Percentiles rank a stretch among this genome's conserved stretches.
Evolutionary conservation across 2,113 vertebrate species (phyloP).

Genomic region (Passer montanus): DNA sequence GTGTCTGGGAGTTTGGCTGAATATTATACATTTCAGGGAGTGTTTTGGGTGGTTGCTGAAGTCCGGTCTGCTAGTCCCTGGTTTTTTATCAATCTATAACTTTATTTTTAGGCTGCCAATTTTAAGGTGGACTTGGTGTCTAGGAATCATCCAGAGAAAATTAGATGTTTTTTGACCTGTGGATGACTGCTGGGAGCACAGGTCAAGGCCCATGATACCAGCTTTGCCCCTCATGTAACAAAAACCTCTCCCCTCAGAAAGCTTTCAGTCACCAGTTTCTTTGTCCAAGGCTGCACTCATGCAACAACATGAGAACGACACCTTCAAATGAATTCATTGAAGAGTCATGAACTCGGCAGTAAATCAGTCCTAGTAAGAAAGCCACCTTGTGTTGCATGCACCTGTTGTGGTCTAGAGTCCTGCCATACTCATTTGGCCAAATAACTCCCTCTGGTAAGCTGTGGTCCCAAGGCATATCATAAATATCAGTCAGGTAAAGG

Average conservation of each 20-base stretch:
- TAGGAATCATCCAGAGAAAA: not conserved
- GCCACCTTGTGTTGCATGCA: not conserved
- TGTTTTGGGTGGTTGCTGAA: not conserved
- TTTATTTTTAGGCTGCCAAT: constrained; percentile 10
- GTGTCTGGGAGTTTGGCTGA: not conserved
- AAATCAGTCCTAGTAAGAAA: constrained; percentile 15
- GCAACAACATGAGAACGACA: not conserved
- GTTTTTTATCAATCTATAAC: not conserved
- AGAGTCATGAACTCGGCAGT: not conserved
- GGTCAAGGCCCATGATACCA: not conserved
- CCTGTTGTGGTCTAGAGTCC: not conserved
- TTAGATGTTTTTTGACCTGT: not conserved
- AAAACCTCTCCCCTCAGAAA: not conserved
- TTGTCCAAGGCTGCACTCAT: not conserved
- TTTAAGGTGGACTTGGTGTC: not conserved
- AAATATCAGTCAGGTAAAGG: not conserved
- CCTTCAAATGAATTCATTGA: not conserved
- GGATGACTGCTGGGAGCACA: not conserved
- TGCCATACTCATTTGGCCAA: not conserved
- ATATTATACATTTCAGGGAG: not conserved
- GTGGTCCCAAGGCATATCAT: not conserved
- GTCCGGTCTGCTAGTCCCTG: not conserved
- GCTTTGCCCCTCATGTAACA: not conserved
- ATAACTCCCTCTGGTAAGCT: not conserved
- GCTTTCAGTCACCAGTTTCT: not conserved